Percentiles rank a stretch among this genome's conserved stretches.
Conservation (phyloP, 2,888 invertebrate genomes). For the Parnassius glacialis region DNA sequence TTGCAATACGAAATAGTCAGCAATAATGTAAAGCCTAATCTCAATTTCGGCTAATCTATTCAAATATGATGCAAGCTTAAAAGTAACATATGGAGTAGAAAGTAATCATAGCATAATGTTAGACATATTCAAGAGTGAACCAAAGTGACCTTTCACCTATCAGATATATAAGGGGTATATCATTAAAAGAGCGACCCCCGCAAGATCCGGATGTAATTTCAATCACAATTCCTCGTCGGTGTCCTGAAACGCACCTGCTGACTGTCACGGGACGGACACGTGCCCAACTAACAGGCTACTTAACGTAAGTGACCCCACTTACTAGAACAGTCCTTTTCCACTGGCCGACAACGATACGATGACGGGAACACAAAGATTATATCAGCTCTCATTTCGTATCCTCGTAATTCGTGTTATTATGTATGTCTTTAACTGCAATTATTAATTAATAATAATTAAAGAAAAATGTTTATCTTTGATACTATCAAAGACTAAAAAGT, state of each 20-base stretch:
- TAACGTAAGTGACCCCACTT: slow-evolving; percentile 77
- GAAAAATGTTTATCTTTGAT: too few relatives aligned
- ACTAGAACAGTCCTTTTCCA: slow-evolving; percentile 18
- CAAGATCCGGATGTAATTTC: slow-evolving; percentile 58
- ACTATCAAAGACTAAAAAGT: too few relatives aligned
- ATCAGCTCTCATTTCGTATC: too few relatives aligned
- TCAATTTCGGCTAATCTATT: too few relatives aligned
- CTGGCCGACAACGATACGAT: slow-evolving; percentile 14
- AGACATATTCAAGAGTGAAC: not conserved
- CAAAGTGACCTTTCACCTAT: slow-evolving; percentile 16
- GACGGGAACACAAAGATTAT: slow-evolving; percentile 2
- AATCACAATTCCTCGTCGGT: slow-evolving; percentile 62
- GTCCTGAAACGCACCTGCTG: slow-evolving; percentile 65
- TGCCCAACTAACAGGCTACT: slow-evolving; percentile 74
- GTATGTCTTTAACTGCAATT: too few relatives aligned
- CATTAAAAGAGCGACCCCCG: slow-evolving; percentile 52
- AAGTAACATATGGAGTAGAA: too few relatives aligned
- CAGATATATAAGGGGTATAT: slow-evolving; percentile 39
- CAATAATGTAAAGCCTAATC: too few relatives aligned
- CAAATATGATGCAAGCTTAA: too few relatives aligned
- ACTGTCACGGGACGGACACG: slow-evolving; percentile 61
- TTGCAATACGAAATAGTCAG: too few relatives aligned
- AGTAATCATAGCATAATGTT: not conserved
- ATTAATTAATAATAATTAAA: too few relatives aligned
- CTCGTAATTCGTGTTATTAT: too few relatives aligned